Conservation (phyloP, 2,797 vertebrate genomes). For the Dicrostonyx torquatus region DNA sequence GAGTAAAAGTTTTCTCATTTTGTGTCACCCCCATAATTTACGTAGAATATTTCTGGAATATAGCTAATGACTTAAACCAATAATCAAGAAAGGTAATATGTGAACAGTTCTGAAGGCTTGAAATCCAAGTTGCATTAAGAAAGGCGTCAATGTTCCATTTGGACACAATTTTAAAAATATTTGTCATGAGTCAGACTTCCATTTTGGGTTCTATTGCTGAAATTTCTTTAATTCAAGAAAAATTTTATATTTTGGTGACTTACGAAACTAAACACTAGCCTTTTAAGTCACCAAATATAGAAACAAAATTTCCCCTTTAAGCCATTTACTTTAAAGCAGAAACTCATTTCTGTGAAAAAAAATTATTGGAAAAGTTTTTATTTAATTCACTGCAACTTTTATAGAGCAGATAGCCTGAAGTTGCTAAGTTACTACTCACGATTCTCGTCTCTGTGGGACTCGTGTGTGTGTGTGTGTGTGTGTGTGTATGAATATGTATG, state of each 20-base stretch:
- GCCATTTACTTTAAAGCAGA: constrained; percentile 1
- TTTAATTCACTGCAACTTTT: constrained; percentile 12
- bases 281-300: constrained; percentile 47
- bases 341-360: background rate
- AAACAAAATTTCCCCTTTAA: constrained; percentile 36
- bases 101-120: background rate
- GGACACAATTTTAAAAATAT: constrained; percentile 24
- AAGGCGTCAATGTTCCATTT: background rate
- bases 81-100: background rate
- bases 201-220: constrained; percentile 11
- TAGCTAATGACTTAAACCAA: constrained; percentile 16
- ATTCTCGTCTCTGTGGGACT: background rate
- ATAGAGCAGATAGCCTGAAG: background rate
- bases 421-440: background rate
- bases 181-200: constrained; percentile 15
- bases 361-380: background rate
- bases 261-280: background rate
- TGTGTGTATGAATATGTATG: background rate
- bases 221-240: constrained; percentile 58
- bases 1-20: constrained; percentile 52
- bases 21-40: background rate
- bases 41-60: constrained; percentile 23
- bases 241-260: background rate
- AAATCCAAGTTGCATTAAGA: background rate
- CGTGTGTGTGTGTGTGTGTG: too few relatives aligned